These are phyloP conservation scores for Sisor rabdophorus DNA, from an alignment of 2,113 vertebrate genomes.

Conservation along the genomic window DNA sequence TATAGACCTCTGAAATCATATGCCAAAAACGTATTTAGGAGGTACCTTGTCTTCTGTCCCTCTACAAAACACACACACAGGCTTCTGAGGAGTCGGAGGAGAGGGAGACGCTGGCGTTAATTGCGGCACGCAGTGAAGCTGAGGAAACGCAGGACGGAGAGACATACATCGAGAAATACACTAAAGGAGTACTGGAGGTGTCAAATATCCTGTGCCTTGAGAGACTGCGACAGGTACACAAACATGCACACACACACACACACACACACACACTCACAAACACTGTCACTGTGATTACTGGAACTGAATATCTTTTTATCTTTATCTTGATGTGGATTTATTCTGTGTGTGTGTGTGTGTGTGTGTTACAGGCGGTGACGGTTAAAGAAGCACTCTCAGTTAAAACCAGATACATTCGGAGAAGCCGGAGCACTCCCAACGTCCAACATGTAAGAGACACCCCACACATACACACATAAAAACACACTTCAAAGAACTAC, in stretches of 20 bases:
- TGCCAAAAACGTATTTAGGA: not conserved
- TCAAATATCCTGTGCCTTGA: slow-evolving; percentile 94
- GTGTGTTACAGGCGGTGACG: slow-evolving; percentile 79
- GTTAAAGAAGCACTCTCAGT: slow-evolving; percentile 87
- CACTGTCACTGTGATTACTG: not conserved
- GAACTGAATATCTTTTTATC: not conserved
- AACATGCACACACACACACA: slow-evolving; percentile 15
- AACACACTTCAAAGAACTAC: slow-evolving; percentile 58
- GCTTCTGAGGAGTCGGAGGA: slow-evolving; percentile 96
- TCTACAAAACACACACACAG: slow-evolving; percentile 59
- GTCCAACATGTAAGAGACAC: slow-evolving; percentile 81
- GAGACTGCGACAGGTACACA: slow-evolving; percentile 82
- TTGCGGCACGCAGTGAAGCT: slow-evolving; percentile 85
- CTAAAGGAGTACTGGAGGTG: slow-evolving; percentile 86
- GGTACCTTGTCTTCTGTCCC: not conserved
- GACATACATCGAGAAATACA: slow-evolving; percentile 95
- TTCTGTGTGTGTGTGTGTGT: slow-evolving; percentile 18
- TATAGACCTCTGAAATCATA: too few relatives aligned
- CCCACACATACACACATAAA: slow-evolving; percentile 21
- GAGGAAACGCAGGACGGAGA: slow-evolving; percentile 85
- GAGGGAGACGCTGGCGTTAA: slow-evolving; percentile 89
- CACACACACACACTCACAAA: not conserved
- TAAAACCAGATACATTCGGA: slow-evolving; percentile 85
- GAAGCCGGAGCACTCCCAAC: slow-evolving; percentile 91
- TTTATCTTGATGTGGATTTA: not conserved